These are phyloP conservation scores for Caenorhabditis macrosperma DNA, from an alignment of 2,888 invertebrate species.

Conservation along the genomic window DNA sequence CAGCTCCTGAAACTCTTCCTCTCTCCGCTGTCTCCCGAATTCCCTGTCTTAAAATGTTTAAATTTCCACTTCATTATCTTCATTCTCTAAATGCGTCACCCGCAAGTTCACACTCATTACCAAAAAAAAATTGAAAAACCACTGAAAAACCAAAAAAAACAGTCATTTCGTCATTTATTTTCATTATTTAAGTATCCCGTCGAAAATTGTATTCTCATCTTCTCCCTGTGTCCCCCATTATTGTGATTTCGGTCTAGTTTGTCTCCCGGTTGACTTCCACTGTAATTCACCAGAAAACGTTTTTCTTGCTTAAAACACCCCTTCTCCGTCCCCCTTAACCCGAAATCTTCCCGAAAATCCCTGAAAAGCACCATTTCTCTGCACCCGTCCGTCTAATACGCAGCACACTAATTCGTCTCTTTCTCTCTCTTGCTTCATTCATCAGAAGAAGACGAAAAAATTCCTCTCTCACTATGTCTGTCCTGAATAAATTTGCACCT, in stretches of 20 bases:
- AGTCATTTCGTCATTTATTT: too few relatives aligned
- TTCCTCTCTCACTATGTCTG: background rate
- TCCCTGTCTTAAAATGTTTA: too few relatives aligned
- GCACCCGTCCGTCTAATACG: background rate
- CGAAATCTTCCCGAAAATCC: background rate
- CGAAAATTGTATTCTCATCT: too few relatives aligned
- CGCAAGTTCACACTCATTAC: too few relatives aligned
- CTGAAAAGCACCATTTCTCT: background rate
- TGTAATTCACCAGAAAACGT: background rate
- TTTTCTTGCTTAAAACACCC: background rate
- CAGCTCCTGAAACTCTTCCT: too few relatives aligned
- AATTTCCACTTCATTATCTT: too few relatives aligned
- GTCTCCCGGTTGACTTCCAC: background rate
- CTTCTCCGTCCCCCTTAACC: background rate
- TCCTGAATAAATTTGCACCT: constrained; percentile 46
- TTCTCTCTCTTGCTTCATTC: background rate
- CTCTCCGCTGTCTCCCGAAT: too few relatives aligned
- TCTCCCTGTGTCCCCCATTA: too few relatives aligned
- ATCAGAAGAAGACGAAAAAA: constrained; percentile 4
- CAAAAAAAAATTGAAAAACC: too few relatives aligned
- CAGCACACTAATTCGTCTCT: background rate
- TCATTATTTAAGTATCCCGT: too few relatives aligned
- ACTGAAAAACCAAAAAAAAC: too few relatives aligned
- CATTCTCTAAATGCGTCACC: too few relatives aligned
- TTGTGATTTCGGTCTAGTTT: background rate